These are phyloP conservation scores for Drosophila trichaetosa DNA, from an alignment of 2,888 invertebrate species.

Conservation along the genomic window DNA sequence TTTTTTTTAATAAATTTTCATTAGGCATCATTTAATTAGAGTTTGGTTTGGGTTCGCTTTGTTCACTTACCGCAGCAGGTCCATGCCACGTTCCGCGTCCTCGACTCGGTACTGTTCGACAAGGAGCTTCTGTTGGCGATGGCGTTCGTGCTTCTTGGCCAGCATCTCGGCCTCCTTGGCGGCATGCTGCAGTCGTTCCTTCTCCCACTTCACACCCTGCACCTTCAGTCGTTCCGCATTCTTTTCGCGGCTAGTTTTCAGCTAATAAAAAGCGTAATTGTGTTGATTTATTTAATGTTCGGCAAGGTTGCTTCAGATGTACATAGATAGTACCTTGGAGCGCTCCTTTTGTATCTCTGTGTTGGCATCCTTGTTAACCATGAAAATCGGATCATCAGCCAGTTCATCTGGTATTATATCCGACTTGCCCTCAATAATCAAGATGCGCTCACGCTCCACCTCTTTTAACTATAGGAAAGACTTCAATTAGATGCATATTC, in stretches of 20 bases:
- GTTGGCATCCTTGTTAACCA: constrained; percentile 86
- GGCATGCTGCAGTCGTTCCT: constrained; percentile 81
- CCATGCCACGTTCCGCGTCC: constrained; percentile 82
- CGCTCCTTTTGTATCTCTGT: constrained; percentile 86
- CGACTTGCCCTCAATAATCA: constrained; percentile 87
- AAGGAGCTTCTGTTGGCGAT: constrained; percentile 72
- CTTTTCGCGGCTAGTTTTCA: constrained; percentile 84
- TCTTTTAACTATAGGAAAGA: constrained; percentile 85
- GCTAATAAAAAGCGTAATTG: constrained; percentile 53
- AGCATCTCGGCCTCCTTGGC: constrained; percentile 79
- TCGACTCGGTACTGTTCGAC: constrained; percentile 81
- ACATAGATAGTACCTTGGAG: constrained; percentile 84
- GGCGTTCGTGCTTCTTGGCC: constrained; percentile 68
- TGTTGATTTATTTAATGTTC: neutral
- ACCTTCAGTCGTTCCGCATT: constrained; percentile 83
- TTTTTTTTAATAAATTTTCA: constrained; percentile 40
- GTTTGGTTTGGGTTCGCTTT: neutral
- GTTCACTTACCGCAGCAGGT: constrained; percentile 81
- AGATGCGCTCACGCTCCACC: constrained; percentile 87
- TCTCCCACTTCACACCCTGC: constrained; percentile 85
- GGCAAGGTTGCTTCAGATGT: neutral
- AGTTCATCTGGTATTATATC: constrained; percentile 87
- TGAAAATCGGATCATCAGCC: constrained; percentile 88
- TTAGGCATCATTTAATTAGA: constrained; percentile 25
- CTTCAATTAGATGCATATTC: neutral